These are phyloP conservation scores for Xylophagus ater DNA, from an alignment of 2,888 invertebrate species.

Conservation along the genomic window DNA sequence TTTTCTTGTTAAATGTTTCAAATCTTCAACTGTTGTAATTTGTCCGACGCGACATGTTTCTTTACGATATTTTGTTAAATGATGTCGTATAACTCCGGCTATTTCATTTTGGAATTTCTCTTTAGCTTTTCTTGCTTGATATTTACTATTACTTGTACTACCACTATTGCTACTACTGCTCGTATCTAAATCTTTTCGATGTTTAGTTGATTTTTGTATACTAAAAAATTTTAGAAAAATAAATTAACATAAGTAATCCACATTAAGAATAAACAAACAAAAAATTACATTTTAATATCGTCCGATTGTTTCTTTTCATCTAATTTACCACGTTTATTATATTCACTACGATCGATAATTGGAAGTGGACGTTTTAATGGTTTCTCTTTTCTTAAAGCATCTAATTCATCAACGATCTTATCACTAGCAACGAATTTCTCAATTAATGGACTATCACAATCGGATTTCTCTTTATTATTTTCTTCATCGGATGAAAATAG, in stretches of 20 bases:
- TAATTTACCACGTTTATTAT: slow-evolving; percentile 25
- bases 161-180: background rate
- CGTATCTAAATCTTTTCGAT: too few relatives aligned
- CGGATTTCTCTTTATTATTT: slow-evolving; percentile 26
- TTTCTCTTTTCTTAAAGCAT: slow-evolving; percentile 27
- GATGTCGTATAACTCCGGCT: slow-evolving; percentile 73
- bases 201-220: slow-evolving; percentile 5
- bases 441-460: slow-evolving; percentile 25
- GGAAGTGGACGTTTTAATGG: slow-evolving; percentile 25
- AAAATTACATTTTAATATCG: slow-evolving; percentile 22
- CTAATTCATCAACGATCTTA: slow-evolving; percentile 33
- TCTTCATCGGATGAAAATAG: slow-evolving; percentile 27
- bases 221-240: background rate
- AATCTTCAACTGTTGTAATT: slow-evolving; percentile 82
- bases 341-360: slow-evolving; percentile 19
- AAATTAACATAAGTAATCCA: background rate
- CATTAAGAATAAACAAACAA: too few relatives aligned
- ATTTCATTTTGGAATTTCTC: slow-evolving; percentile 72
- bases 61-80: slow-evolving; percentile 79
- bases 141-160: slow-evolving; percentile 41
- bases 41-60: slow-evolving; percentile 72
- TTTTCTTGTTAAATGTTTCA: slow-evolving; percentile 89
- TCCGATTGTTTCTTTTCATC: slow-evolving; percentile 17
- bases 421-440: slow-evolving; percentile 28
- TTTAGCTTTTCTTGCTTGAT: slow-evolving; percentile 65